Evolutionary conservation across 1,140 invertebrate species (phyloP), one percentile per base, ranked within the genome.

Genomic region (Penaeus indicus): DNA sequence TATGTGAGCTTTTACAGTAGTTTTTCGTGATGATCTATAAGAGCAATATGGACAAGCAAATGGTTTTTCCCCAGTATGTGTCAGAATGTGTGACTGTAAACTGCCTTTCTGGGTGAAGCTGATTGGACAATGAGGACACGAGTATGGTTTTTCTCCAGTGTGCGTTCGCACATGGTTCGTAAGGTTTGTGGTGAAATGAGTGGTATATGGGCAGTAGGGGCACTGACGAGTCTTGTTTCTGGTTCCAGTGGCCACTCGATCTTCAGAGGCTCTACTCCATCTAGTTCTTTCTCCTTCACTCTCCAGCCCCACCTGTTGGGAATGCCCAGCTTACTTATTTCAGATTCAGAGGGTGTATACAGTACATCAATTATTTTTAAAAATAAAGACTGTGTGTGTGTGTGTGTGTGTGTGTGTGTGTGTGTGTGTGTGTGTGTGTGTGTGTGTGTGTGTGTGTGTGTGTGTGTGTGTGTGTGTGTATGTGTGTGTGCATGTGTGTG

Each of bases 281-380:
- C 42, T 88, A 80, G n/a, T 69, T 88, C 8, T 80, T 79, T 61
- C n/a, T 79, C 42, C 85, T 67, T 67, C 27, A 63, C 77, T 80
- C 54, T 63, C 85, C 85, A 86, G 62, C 60, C 85, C 78, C 85
- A 86, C 63, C 85, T 86, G 85, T 86, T 86, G 85, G 85, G 77
- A 86, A 86, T 61, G 85, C 75, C 77, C 62, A 80, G 77, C 85
- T 86, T 79, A 80, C 78, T 86, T 42, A 86, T 80, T 77, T 80
- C 25, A 83, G 86, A 67, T 88, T 88, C 69, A 75, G 79, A 19
- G 83, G 86, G 47, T 88, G 38, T 42, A 8, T 42, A 42, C 38
- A 42, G 4, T 42, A 42, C 38, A 42, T 42, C 7, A 42, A 7
- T 42, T 42, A 3, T 42, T 42, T 42, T 42, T 42, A 32, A 32